phyloP scores from a whole-genome alignment of 2,113 vertebrate genomes.

The Orientallactaga bullata region DNA sequence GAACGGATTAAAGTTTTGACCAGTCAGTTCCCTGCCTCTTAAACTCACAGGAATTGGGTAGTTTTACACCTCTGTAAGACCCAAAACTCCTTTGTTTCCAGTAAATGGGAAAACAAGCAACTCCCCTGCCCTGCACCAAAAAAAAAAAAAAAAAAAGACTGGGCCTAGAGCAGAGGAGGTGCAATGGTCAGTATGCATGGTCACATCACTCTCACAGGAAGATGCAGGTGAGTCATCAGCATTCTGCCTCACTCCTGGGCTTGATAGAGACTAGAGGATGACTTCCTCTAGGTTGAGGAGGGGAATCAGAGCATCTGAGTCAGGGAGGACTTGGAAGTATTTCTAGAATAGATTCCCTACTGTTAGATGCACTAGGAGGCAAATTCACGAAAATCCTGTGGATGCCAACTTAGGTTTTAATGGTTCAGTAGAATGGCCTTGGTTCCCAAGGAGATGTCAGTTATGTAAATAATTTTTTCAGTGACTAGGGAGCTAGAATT shows the following conservation, averaged over 20 bases:
- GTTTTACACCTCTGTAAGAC: not conserved
- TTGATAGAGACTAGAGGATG: not conserved
- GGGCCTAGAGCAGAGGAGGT: not conserved
- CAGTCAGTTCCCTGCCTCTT: not conserved
- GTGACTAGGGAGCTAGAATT: constrained; percentile 37
- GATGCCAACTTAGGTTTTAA: not conserved
- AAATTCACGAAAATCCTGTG: not conserved
- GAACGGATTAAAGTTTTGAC: not conserved
- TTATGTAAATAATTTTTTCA: not conserved
- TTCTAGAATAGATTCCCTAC: not conserved
- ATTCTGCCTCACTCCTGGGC: not conserved
- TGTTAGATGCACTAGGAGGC: not conserved
- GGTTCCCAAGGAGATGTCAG: not conserved
- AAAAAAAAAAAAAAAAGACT: not conserved
- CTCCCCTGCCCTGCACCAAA: not conserved
- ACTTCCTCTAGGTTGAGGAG: not conserved
- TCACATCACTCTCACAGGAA: not conserved
- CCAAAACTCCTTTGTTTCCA: not conserved
- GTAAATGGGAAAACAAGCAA: not conserved
- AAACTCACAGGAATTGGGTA: not conserved
- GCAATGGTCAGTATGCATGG: not conserved
- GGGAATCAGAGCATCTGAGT: not conserved
- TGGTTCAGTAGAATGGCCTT: not conserved
- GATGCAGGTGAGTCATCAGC: not conserved
- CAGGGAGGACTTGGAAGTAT: not conserved